Conservation (phyloP, 2,797 vertebrate genomes). For the Novumbra hubbsi region DNA sequence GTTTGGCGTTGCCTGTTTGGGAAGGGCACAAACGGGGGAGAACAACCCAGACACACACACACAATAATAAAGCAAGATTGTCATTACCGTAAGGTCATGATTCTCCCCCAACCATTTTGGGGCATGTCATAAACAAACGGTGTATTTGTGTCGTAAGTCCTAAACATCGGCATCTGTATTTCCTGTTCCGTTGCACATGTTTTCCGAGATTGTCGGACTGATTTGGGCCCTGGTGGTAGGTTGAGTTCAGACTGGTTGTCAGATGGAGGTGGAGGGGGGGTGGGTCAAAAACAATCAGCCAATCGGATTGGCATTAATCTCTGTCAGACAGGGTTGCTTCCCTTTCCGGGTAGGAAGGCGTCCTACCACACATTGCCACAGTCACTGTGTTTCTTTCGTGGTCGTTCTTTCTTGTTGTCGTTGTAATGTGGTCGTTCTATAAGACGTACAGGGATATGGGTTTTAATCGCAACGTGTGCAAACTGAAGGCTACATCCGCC, state of each 20-base stretch:
- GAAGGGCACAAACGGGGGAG: conserved; percentile 53
- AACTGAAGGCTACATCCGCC: conserved; percentile 35
- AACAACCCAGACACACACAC: conserved; percentile 35
- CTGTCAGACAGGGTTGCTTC: conserved; percentile 47
- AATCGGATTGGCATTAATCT: conserved; percentile 47
- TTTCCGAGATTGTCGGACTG: conserved; percentile 34
- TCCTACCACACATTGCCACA: conserved; percentile 43
- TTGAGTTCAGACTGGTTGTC: conserved; percentile 42
- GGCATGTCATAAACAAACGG: conserved; percentile 52
- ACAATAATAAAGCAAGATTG: conserved; percentile 48
- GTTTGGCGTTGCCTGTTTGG: conserved; percentile 34
- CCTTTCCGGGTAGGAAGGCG: conserved; percentile 20
- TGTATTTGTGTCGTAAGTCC: conserved; percentile 56
- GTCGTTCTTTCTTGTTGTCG: conserved; percentile 61
- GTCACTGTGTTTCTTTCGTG: conserved; percentile 67
- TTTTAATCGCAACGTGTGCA: conserved; percentile 38
- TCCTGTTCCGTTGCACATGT: conserved; percentile 51
- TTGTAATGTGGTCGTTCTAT: conserved; percentile 65
- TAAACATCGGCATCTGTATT: conserved; percentile 43
- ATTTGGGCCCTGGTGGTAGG: conserved; percentile 21
- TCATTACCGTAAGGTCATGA: conserved; percentile 34
- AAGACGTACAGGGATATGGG: conserved; percentile 48
- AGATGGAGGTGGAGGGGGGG: conserved; percentile 23
- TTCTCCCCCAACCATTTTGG: background rate
- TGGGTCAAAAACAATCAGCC: conserved; percentile 55